Evolutionary conservation across 2,888 invertebrate genomes (phyloP).

Genomic region (Trissolcus japonicus): DNA sequence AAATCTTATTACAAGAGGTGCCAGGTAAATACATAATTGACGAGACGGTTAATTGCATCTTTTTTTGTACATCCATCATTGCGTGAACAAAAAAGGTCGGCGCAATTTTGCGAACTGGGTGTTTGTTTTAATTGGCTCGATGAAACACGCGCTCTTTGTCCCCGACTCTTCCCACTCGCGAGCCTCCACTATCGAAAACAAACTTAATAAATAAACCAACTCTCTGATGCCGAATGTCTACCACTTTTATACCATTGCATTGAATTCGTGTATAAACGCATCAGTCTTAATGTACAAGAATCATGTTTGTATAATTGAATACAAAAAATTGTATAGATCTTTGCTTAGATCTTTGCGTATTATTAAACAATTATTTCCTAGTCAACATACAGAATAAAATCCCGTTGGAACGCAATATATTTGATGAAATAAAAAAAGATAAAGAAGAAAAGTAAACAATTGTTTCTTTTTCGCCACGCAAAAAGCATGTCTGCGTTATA

Average conservation of each 20-base stretch:
- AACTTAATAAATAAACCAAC: slow-evolving; percentile 58
- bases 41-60: slow-evolving; percentile 19
- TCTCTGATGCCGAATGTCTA: slow-evolving; percentile 27
- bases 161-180: slow-evolving; percentile 20
- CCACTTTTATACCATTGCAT: slow-evolving; percentile 21
- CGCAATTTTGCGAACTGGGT: slow-evolving; percentile 53
- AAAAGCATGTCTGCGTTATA: slow-evolving; percentile 20
- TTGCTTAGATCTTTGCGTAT: too few relatives aligned
- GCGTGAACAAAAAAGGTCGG: slow-evolving; percentile 44
- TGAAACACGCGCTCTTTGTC: slow-evolving; percentile 49
- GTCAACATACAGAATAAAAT: too few relatives aligned
- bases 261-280: slow-evolving; percentile 5
- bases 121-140: slow-evolving; percentile 61
- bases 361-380: too few relatives aligned
- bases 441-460: slow-evolving; percentile 9
- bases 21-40: slow-evolving; percentile 11
- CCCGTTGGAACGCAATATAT: too few relatives aligned
- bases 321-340: too few relatives aligned
- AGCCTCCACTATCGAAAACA: slow-evolving; percentile 30
- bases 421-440: background rate
- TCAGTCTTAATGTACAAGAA: slow-evolving; percentile 8
- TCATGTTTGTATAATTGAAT: too few relatives aligned
- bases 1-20: too few relatives aligned
- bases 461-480: slow-evolving; percentile 12
- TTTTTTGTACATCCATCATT: slow-evolving; percentile 9